Conservation (phyloP, 2,113 vertebrate species). For the Prionailurus bengalensis region DNA sequence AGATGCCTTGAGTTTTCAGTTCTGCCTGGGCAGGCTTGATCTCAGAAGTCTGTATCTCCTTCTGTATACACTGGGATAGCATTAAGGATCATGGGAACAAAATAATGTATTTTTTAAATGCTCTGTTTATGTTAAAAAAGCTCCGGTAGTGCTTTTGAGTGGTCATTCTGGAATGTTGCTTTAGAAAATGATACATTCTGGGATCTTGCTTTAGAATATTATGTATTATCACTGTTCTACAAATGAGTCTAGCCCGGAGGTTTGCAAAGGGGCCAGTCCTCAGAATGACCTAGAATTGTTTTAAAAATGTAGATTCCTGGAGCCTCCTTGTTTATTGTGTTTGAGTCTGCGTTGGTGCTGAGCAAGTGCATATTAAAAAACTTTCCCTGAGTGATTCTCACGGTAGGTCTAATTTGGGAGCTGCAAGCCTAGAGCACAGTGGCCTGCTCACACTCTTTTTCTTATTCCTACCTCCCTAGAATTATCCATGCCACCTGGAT, state of each 20-base stretch:
- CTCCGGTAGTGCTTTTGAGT: neutral
- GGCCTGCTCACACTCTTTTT: neutral
- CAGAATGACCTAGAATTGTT: neutral
- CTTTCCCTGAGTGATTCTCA: neutral
- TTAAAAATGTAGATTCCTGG: neutral
- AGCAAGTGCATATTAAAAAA: neutral
- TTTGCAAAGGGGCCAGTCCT: neutral
- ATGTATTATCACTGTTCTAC: neutral
- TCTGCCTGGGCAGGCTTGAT: neutral
- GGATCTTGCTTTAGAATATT: neutral
- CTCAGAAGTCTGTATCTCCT: neutral
- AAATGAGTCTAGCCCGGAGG: neutral
- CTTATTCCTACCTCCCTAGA: neutral
- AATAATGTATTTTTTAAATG: neutral
- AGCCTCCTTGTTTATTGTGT: neutral
- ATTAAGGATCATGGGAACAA: neutral
- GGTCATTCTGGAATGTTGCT: neutral
- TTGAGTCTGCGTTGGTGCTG: neutral
- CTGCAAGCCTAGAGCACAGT: neutral
- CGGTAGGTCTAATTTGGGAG: neutral
- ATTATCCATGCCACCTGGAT: neutral
- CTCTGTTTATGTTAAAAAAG: neutral
- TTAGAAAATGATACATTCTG: neutral
- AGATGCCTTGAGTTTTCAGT: neutral
- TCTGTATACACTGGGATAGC: conserved; percentile 5